Evolutionary conservation across 92 coral and sea anemone genomes (phyloP).

Genomic region (Nematostella vectensis): DNA sequence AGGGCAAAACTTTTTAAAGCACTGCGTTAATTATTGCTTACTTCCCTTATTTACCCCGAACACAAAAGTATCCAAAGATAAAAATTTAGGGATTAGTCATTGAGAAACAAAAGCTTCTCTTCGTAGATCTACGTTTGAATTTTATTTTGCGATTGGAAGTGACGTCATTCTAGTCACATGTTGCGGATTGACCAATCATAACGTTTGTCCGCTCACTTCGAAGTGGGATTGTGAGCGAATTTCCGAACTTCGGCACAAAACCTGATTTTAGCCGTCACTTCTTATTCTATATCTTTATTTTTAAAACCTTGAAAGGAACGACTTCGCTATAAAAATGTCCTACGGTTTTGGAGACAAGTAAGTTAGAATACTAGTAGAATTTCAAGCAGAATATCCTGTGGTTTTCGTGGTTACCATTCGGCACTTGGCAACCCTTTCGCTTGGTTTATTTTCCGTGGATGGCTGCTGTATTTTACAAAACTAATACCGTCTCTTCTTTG

Average conservation of each 20-base stretch:
- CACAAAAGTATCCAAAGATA: too few species aligned
- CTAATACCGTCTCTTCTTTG: slow-evolving; percentile 20
- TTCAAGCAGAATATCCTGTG: not conserved
- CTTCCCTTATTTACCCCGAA: too few species aligned
- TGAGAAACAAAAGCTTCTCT: too few species aligned
- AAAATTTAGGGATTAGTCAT: too few species aligned
- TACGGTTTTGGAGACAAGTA: slow-evolving; percentile 37
- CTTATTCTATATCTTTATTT: not conserved
- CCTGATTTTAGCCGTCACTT: slow-evolving; percentile 8
- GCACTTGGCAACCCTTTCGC: slow-evolving; percentile 46
- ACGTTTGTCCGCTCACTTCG: too few species aligned
- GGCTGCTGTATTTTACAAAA: slow-evolving; percentile 6
- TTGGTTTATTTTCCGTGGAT: slow-evolving; percentile 19
- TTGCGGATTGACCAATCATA: too few species aligned
- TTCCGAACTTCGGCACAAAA: slow-evolving; percentile 6
- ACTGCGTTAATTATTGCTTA: too few species aligned
- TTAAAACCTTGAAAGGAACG: not conserved
- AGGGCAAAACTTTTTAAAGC: too few species aligned
- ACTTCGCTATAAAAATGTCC: slow-evolving; percentile 11
- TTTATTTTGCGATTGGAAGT: too few species aligned
- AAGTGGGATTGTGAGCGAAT: too few species aligned
- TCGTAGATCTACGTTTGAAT: too few species aligned
- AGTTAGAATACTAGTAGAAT: not conserved
- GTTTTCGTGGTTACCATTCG: not conserved
- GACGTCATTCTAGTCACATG: too few species aligned